These are phyloP conservation scores for Epinephelus coioides DNA, from an alignment of 2,797 vertebrate species.

Conservation along the genomic window DNA sequence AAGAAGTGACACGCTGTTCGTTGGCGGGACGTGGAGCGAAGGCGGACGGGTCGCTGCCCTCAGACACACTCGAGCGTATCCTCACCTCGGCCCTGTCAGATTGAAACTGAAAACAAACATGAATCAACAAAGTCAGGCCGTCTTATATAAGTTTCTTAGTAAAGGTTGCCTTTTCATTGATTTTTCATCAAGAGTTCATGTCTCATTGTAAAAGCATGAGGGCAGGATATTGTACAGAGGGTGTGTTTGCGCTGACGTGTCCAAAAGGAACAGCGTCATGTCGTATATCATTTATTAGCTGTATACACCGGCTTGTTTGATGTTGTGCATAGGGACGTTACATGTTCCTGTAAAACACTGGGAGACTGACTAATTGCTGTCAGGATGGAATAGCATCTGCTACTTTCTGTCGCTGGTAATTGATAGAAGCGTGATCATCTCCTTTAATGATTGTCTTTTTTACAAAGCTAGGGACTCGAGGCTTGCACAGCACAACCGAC, in stretches of 20 bases:
- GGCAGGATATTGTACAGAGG: conserved; percentile 27
- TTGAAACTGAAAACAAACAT: conserved; percentile 51
- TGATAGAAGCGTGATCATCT: conserved; percentile 48
- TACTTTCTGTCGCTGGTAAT: conserved; percentile 37
- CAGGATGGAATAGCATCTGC: conserved; percentile 37
- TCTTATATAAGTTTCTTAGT: conserved; percentile 15
- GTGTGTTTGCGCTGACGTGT: conserved; percentile 48
- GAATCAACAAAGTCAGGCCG: conserved; percentile 18
- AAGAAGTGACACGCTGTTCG: conserved; percentile 55
- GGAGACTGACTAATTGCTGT: conserved; percentile 47
- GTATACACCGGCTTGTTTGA: conserved; percentile 38
- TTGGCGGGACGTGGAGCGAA: conserved; percentile 32
- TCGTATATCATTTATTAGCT: conserved; percentile 48
- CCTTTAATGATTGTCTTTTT: conserved; percentile 34
- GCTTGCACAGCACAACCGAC: conserved; percentile 20
- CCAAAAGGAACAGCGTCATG: conserved; percentile 36
- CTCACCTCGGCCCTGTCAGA: conserved; percentile 37
- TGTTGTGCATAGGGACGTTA: conserved; percentile 36
- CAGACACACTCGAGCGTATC: conserved; percentile 40
- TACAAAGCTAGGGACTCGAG: conserved; percentile 21
- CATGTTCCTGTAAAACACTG: conserved; percentile 33
- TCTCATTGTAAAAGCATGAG: conserved; percentile 41
- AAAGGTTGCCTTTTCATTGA: conserved; percentile 43
- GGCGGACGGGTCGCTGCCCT: conserved; percentile 46
- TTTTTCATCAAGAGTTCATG: conserved; percentile 58